Evolutionary conservation across 64 coral and sea anemone species (phyloP).

Genomic region (Actinia equina): DNA sequence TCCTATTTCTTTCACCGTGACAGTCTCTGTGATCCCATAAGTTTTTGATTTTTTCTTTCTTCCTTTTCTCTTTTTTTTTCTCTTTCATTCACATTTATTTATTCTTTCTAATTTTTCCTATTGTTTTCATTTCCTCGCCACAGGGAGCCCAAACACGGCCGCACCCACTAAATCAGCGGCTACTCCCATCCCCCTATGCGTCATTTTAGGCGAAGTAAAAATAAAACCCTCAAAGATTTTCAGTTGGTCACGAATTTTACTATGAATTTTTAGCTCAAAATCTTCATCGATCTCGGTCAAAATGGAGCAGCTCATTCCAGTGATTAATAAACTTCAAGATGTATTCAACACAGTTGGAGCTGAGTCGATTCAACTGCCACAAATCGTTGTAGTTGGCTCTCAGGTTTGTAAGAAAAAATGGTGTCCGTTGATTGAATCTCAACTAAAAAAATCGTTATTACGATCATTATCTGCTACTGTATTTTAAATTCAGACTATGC

Average conservation of each 20-base stretch:
- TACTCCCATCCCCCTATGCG: background rate
- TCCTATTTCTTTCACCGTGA: no score
- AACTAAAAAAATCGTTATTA: background rate
- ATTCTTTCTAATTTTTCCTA: no score
- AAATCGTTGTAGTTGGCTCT: slow-evolving; percentile 98
- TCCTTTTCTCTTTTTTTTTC: no score
- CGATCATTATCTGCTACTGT: background rate
- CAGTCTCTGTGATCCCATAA: no score
- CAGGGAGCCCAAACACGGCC: background rate
- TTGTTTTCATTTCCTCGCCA: background rate
- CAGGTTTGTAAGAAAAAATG: slow-evolving; percentile 61
- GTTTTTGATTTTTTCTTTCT: no score
- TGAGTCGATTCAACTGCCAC: slow-evolving; percentile 94
- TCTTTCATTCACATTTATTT: no score
- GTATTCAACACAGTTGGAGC: slow-evolving; percentile 98
- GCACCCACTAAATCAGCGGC: slow-evolving; percentile 4
- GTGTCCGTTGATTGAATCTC: background rate
- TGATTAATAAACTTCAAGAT: slow-evolving; percentile 99
- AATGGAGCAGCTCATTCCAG: slow-evolving; percentile 97
- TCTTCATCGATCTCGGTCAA: background rate
- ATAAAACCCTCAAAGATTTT: background rate
- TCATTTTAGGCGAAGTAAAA: slow-evolving; percentile 3
- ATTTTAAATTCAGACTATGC: background rate
- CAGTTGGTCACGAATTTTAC: background rate
- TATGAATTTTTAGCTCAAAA: slow-evolving; percentile 14